Conservation (phyloP, 1,140 invertebrate species). For the Drosophila oshimai region DNA sequence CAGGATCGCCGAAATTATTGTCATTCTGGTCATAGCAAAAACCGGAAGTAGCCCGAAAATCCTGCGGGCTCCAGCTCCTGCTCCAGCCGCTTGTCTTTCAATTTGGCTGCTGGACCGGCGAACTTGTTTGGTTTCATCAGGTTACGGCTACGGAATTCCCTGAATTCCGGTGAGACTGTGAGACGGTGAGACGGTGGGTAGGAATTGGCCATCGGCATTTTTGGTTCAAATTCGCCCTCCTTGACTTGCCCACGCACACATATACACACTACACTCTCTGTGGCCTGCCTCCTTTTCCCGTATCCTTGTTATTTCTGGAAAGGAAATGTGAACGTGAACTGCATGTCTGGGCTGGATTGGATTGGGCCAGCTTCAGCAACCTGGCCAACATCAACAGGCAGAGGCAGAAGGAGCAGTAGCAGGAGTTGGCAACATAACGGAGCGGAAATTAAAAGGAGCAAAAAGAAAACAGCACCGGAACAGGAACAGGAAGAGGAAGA, state of each 20-base stretch:
- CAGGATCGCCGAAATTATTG: slow-evolving; percentile 11
- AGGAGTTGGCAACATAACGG: slow-evolving; percentile 36
- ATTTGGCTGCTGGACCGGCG: slow-evolving; percentile 28
- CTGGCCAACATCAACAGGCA: slow-evolving; percentile 46
- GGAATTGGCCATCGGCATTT: slow-evolving; percentile 68
- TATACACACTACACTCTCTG: neutral
- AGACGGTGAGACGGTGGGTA: slow-evolving; percentile 5
- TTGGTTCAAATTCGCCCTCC: slow-evolving; percentile 56
- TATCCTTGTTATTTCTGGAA: slow-evolving; percentile 63
- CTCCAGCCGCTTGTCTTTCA: slow-evolving; percentile 58
- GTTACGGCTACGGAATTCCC: slow-evolving; percentile 26
- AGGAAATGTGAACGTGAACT: slow-evolving; percentile 58
- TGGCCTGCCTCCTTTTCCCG: neutral
- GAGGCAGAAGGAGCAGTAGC: slow-evolving; percentile 15
- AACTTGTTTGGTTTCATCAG: slow-evolving; percentile 54
- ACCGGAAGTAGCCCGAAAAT: slow-evolving; percentile 31
- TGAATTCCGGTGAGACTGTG: slow-evolving; percentile 15
- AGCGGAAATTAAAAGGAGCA: slow-evolving; percentile 78
- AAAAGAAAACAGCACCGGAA: slow-evolving; percentile 67
- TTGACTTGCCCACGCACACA: slow-evolving; percentile 10
- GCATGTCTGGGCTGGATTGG: slow-evolving; percentile 34
- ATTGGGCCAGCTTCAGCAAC: slow-evolving; percentile 37
- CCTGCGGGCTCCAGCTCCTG: slow-evolving; percentile 45
- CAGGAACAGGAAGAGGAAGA: slow-evolving; percentile 48
- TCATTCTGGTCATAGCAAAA: slow-evolving; percentile 20